Conservation (phyloP, 2,888 invertebrate species). For the Imbricaverruca yamaguchii region DNA sequence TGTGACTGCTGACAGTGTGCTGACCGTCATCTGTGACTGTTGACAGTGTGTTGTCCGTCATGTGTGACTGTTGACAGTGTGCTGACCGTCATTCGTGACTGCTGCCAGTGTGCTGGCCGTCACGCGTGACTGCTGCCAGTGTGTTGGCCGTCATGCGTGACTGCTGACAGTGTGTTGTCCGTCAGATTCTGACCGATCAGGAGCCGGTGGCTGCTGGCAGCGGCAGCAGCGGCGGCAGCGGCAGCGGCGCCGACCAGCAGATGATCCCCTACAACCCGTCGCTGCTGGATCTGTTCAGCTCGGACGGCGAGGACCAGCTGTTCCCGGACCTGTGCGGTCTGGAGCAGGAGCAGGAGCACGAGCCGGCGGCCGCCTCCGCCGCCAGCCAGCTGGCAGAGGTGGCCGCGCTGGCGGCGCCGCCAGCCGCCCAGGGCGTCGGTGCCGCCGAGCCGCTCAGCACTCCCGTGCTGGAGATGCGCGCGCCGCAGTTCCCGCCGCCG, state of each 20-base stretch:
- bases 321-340: conserved; percentile 5
- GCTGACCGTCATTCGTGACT: too few species aligned
- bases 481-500: neutral
- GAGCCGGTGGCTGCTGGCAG: neutral
- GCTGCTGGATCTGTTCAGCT: conserved; percentile 1
- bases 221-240: neutral
- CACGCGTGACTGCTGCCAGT: too few species aligned
- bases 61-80: too few species aligned
- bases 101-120: too few species aligned
- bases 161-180: too few species aligned
- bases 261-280: conserved; percentile 7
- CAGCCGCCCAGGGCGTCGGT: neutral
- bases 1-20: too few species aligned
- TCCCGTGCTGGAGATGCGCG: neutral
- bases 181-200: neutral
- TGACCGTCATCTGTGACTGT: too few species aligned
- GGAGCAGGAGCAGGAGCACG: neutral
- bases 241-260: neutral
- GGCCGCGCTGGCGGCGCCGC: neutral
- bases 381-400: neutral
- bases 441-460: neutral
- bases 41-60: too few species aligned
- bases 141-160: too few species aligned
- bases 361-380: neutral
- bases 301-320: neutral